Evolutionary conservation across 2,113 vertebrate genomes (phyloP), one percentile per base, ranked within the genome.

Genomic region (Corythoichthys haematopterus): DNA sequence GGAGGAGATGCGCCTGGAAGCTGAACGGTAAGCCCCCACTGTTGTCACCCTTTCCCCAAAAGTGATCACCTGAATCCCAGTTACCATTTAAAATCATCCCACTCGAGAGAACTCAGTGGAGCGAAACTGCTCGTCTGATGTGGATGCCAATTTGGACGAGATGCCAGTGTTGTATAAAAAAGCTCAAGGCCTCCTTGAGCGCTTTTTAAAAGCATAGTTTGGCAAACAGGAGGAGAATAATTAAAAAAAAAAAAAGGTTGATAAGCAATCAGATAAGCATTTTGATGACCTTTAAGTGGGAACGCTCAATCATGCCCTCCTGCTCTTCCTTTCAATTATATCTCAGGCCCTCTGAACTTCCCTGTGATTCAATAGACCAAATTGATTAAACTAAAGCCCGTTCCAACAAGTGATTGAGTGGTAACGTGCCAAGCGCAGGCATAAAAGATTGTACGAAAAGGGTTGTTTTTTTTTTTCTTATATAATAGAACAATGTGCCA

Each of bases 1-100:
- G 11, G 97, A 99, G 88, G 97, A 98, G 90, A 98, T 99, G 95
- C 94, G 96, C 11, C 88, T 95, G 47, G 97, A 99, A 84, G 94
- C 94, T 3, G 95, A 98, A 78, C 95, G 96, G 97, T 99, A 90
- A 91, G 69, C 71, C 55, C 12, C 40, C 6, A 43, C 35, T 2
- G 6, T 45, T 10, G 60, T 40, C 15, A n/a, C 3, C 14, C 40
- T 60, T 43, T 43, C 38, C 59, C 78, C 16, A 12, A 76, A 68
- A 63, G 66, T 37, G 51, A 51, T 5, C 35, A 35, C 46, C 46
- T 68, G 71, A 51, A 57, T 56, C 4, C 13, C 7, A 62, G 56
- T 33, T 33, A 36, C 28, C 68, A 55, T 56, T 40, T 40, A 62
- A 15, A 36, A 55, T 72, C 65, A 66, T 51, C n/a, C 35, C 38